Percentiles rank a stretch among this genome's conserved stretches.
Evolutionary conservation across 2,113 vertebrate genomes (phyloP).

Genomic region (Urocynchramus pylzowi): DNA sequence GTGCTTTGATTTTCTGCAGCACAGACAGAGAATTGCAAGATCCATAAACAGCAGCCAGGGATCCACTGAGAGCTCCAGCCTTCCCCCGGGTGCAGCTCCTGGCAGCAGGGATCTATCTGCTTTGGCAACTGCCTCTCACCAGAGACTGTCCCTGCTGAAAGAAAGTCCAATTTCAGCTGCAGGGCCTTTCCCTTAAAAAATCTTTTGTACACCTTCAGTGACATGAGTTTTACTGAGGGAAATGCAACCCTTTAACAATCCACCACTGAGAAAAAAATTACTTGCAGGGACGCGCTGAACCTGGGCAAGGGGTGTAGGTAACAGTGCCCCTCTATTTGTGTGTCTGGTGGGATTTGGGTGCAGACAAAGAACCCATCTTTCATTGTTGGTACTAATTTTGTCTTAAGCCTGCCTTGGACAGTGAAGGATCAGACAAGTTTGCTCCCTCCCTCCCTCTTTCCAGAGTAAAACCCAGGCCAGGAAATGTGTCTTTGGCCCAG

Average conservation of each 20-base stretch:
- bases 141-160: neutral
- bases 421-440: neutral
- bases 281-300: neutral
- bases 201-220: neutral
- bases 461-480: neutral
- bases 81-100: neutral
- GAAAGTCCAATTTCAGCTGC: neutral
- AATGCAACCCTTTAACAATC: neutral
- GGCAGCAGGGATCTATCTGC: neutral
- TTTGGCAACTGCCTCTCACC: neutral
- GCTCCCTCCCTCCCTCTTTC: neutral
- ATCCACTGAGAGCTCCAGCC: neutral
- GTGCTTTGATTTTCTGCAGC: neutral
- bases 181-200: neutral
- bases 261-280: neutral
- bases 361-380: neutral
- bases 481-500: neutral
- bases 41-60: neutral
- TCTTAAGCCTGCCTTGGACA: neutral
- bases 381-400: neutral
- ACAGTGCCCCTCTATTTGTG: rapidly evolving
- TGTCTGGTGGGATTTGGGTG: neutral
- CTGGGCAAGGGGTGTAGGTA: neutral
- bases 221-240: neutral
- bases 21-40: neutral